Conservation (phyloP, 2,888 invertebrate genomes). For the Pasiphila rectangulata region DNA sequence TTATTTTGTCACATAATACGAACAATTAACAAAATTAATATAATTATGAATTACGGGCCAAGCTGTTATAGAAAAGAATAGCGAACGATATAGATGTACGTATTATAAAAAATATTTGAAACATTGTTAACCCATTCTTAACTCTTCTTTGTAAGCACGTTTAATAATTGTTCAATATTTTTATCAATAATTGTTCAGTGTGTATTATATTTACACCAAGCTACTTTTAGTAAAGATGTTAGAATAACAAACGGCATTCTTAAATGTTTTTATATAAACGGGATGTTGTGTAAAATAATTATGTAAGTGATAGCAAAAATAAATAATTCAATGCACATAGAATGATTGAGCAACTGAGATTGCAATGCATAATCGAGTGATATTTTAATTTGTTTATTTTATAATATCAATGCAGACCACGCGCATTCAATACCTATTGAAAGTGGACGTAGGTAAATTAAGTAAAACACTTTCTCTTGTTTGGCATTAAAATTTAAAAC, state of each 20-base stretch:
- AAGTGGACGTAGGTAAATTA: constrained; percentile 57
- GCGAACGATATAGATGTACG: too few relatives aligned
- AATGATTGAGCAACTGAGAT: constrained; percentile 14
- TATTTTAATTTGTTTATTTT: constrained; percentile 22
- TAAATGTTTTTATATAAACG: neutral
- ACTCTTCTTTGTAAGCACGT: too few relatives aligned
- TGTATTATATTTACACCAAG: too few relatives aligned
- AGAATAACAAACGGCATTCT: neutral
- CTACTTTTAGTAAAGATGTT: too few relatives aligned
- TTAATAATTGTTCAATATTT: too few relatives aligned
- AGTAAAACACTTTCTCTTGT: constrained; percentile 64
- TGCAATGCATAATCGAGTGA: constrained; percentile 3
- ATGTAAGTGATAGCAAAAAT: neutral
- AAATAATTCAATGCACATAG: constrained; percentile 2
- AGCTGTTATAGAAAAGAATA: too few relatives aligned
- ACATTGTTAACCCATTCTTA: too few relatives aligned
- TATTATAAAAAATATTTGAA: too few relatives aligned
- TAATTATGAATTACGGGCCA: too few relatives aligned
- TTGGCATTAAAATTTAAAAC: constrained; percentile 75
- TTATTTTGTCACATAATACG: too few relatives aligned
- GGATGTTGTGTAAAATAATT: neutral
- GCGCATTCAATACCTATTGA: constrained; percentile 53
- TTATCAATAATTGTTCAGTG: too few relatives aligned
- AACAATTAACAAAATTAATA: too few relatives aligned
- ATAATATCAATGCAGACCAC: constrained; percentile 41